phyloP scores from a whole-genome alignment of 1,140 invertebrate species.

The Drosophila nebulosa region DNA sequence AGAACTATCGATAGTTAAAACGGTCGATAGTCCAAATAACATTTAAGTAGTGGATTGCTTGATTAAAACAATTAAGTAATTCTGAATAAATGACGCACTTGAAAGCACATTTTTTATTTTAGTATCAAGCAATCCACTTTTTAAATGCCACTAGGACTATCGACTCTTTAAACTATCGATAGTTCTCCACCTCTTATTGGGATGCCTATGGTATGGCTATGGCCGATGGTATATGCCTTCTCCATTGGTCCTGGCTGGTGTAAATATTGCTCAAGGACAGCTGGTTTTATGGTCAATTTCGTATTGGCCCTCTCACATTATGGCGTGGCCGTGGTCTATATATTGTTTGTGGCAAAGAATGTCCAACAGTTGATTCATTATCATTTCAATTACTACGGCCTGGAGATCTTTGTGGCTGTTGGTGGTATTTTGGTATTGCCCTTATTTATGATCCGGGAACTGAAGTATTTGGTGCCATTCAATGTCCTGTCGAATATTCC shows the following conservation, averaged over 20 bases:
- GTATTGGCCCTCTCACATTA: constrained; percentile 30
- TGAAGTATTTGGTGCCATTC: constrained; percentile 34
- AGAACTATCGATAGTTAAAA: too few relatives aligned
- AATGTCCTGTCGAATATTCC: constrained; percentile 11
- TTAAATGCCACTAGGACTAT: too few relatives aligned
- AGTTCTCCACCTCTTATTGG: too few relatives aligned
- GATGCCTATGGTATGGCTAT: too few relatives aligned
- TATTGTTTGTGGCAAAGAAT: constrained; percentile 27
- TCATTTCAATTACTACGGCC: not conserved
- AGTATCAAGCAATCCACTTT: too few relatives aligned
- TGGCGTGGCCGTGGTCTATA: constrained; percentile 24
- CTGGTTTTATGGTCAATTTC: constrained; percentile 5
- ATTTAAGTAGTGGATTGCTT: too few relatives aligned
- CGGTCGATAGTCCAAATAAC: too few relatives aligned
- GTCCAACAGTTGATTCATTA: constrained; percentile 1
- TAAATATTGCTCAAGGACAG: not conserved
- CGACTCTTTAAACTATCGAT: too few relatives aligned
- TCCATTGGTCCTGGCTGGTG: constrained; percentile 13
- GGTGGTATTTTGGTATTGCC: constrained; percentile 16
- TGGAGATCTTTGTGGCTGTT: constrained; percentile 2
- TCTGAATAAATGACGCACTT: too few relatives aligned
- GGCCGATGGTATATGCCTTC: constrained; percentile 31
- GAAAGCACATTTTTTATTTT: too few relatives aligned
- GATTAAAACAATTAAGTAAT: too few relatives aligned
- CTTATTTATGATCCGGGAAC: constrained; percentile 22